Evolutionary conservation across 92 coral and sea anemone genomes (phyloP), one percentile per base, ranked within the genome.

Genomic region (Bergia puertoricense): DNA sequence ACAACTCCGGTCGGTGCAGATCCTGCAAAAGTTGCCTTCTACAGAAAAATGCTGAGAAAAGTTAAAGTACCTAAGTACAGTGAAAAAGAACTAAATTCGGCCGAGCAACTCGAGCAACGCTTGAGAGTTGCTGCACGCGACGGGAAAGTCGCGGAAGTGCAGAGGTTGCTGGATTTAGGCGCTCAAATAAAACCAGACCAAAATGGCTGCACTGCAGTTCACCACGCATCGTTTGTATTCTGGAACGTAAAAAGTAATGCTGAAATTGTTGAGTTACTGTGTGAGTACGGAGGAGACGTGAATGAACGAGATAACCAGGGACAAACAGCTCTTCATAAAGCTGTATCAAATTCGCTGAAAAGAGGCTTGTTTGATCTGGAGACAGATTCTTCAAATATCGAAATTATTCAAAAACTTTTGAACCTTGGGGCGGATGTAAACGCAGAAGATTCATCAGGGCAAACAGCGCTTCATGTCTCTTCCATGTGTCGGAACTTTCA

Each of bases 401-500:
- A 79, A 2, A 79, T 79, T 69, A 54, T 79, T n/a, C 46, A 39
- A 13, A 79, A 13, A 54, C 83, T 79, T 46, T 44, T 51, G 30
- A 50, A 2, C 37, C 86, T 82, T 41, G 86, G 86, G 14, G 86
- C 77, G 22, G 57, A 82, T 46, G 36, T 82, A 22, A 82, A 82
- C 36, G 86, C 86, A 13, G 86, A 39, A 15, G 86, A 82, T 56
- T 40, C 76, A 8, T 65, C 18, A 10, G 51, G 77, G 22, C 77
- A 82, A 82, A 66, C 86, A 66, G 77, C 77, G 56, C 77, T 82
- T 1, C 86, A 82, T 48, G 86, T 82, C n/a, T 77, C 86, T 42
- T 14, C 76, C 18, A 66, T 66, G 75, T 82, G 86, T 66, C 86
- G 86, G 30, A 82, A 82, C 40, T 82, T 82, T 71, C 38, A 42